These are phyloP conservation scores for Hemiscyllium ocellatum DNA, from an alignment of 2,113 vertebrate species.

Conservation along the genomic window DNA sequence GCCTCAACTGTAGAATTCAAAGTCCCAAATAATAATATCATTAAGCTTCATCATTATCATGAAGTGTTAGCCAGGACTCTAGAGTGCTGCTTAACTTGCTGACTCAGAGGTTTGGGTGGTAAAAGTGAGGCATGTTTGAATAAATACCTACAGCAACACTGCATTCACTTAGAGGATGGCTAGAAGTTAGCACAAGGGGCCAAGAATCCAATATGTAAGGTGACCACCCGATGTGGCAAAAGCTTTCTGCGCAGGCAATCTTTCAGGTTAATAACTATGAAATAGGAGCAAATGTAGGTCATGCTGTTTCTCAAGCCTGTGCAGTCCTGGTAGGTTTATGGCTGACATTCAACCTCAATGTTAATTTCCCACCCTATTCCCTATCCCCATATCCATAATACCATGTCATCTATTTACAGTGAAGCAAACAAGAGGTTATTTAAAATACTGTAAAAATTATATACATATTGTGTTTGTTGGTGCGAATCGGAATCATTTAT, in stretches of 20 bases:
- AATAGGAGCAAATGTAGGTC: background rate
- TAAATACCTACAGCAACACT: background rate
- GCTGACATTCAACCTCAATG: background rate
- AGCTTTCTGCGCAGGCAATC: background rate
- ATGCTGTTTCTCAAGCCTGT: background rate
- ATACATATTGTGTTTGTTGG: background rate
- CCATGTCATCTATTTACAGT: background rate
- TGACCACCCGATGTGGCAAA: background rate
- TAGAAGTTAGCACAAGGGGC: background rate
- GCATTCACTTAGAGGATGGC: background rate
- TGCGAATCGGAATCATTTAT: background rate
- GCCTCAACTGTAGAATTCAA: too few relatives aligned
- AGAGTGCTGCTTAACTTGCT: background rate
- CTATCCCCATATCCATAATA: background rate
- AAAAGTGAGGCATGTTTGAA: background rate
- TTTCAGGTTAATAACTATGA: background rate
- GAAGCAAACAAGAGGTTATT: background rate
- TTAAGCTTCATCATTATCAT: background rate
- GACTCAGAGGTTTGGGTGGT: background rate
- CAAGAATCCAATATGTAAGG: background rate
- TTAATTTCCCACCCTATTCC: background rate
- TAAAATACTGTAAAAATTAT: background rate
- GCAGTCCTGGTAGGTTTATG: background rate
- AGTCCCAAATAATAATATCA: too few relatives aligned
- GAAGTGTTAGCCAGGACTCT: background rate